Evolutionary conservation across 2,797 vertebrate genomes (phyloP).

Genomic region (Poecilia gillii): DNA sequence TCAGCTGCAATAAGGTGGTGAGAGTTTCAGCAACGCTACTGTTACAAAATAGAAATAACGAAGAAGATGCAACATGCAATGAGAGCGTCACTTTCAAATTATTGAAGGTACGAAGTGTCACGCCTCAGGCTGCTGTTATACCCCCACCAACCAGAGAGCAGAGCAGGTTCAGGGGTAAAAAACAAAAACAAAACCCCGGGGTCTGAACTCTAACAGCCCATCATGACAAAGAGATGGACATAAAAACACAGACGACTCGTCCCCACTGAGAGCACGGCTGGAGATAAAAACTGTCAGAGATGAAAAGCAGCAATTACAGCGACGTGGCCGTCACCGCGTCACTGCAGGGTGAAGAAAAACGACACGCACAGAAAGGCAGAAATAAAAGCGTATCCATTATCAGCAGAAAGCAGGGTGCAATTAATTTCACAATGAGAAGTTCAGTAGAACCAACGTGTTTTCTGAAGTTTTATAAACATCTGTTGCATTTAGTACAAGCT

Average conservation of each 20-base stretch:
- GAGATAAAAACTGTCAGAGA: conserved; percentile 44
- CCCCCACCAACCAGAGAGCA: conserved; percentile 22
- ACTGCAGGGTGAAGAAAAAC: conserved; percentile 23
- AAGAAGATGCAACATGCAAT: conserved; percentile 14
- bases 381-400: not conserved
- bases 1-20: conserved; percentile 11
- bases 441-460: not conserved
- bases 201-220: conserved; percentile 41
- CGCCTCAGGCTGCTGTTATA: conserved; percentile 53
- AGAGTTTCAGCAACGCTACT: not conserved
- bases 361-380: not conserved
- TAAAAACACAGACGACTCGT: conserved; percentile 24
- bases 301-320: conserved; percentile 59
- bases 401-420: not conserved
- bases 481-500: not conserved
- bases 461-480: not conserved
- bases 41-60: not conserved
- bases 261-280: conserved; percentile 36
- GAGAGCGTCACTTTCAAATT: conserved; percentile 32
- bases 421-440: not conserved
- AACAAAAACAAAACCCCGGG: conserved; percentile 42
- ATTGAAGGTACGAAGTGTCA: conserved; percentile 25
- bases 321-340: conserved; percentile 20
- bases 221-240: conserved; percentile 29
- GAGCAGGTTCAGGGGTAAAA: conserved; percentile 39